Base-by-base conservation (phyloP, 1,140 invertebrate species). In the Pseudomyrmex cubaensis region DNA sequence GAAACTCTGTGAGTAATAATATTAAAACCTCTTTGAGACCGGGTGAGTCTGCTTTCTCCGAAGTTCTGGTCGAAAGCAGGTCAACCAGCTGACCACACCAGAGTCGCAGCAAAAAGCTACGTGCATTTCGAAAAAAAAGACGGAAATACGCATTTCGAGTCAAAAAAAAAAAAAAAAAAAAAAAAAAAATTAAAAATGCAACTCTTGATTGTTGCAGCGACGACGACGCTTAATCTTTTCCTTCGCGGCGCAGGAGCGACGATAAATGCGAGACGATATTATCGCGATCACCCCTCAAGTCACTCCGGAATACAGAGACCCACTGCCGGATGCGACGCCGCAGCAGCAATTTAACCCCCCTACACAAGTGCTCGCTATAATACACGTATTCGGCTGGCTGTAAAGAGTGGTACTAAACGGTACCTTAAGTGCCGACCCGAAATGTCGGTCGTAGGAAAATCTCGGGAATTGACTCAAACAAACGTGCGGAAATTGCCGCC, bases 381-480 rank as follows among this genome's bases (percentile, higher is more conserved):
- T 17, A 67, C 48, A 22, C 44, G 35, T 56, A 74, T 48, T 74
- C 44, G 10, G 4, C 44, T 13, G 25, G 10, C 22, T 74, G 17
- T 35, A 35, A 73, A 54, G 56, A 59, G 44, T 59, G 17, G 44
- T n/a, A 61, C 3, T 74, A 61, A 74, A 62, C 15, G 57, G 12
- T 17, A 13, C 44, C 4, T 25, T 62, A 48, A 74, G 44, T 74
- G 44, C 35, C 44, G 56, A 61, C 7, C 17, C 72, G 17, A 61
- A 74, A 61, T 61, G 20, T 44, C 17, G 35, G n/a, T 72, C 25
- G 54, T 57, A 59, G n/a, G 35, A 73, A 74, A 74, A 48, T 61
- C 56, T 74, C 7, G 72, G 72, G 17, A 75, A 74, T 74, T 61
- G 72, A 74, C 35, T 62, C 44, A 61, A 50, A 75, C 20, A 61